These are phyloP conservation scores for Tenodera sinensis DNA, from an alignment of 2,888 invertebrate species.

Conservation along the genomic window DNA sequence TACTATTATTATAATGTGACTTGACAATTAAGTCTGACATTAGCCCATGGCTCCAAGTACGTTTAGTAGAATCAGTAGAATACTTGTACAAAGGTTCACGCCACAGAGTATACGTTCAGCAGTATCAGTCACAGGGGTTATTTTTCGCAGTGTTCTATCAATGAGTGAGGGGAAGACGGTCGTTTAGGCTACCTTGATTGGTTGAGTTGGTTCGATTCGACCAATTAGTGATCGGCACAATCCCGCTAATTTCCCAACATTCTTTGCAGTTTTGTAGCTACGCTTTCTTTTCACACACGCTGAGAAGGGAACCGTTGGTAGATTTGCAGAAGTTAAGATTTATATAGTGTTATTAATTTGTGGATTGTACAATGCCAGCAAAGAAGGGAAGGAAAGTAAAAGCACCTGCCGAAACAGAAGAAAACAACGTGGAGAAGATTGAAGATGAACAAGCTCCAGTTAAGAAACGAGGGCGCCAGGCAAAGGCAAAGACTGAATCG, in stretches of 20 bases:
- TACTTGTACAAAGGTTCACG: too few species aligned
- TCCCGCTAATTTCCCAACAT: neutral
- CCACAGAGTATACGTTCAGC: too few species aligned
- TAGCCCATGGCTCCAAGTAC: too few species aligned
- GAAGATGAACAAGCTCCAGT: neutral
- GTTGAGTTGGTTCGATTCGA: neutral
- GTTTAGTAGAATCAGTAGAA: too few species aligned
- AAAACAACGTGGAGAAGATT: neutral
- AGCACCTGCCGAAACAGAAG: neutral
- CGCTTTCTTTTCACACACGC: neutral
- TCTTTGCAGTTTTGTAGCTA: neutral
- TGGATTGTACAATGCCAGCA: neutral
- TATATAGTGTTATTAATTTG: too few species aligned
- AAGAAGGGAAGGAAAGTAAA: neutral
- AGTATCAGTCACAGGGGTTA: too few species aligned
- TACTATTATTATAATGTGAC: too few species aligned
- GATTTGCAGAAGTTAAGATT: too few species aligned
- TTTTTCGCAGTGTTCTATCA: too few species aligned
- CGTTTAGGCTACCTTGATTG: neutral
- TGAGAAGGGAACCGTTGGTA: neutral
- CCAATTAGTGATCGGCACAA: neutral
- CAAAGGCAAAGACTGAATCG: neutral
- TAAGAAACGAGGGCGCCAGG: neutral
- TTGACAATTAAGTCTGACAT: too few species aligned
- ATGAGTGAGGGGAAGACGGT: neutral